These are phyloP conservation scores for Sebastolobus alascanus DNA, from an alignment of 2,797 vertebrate genomes.

Conservation along the genomic window DNA sequence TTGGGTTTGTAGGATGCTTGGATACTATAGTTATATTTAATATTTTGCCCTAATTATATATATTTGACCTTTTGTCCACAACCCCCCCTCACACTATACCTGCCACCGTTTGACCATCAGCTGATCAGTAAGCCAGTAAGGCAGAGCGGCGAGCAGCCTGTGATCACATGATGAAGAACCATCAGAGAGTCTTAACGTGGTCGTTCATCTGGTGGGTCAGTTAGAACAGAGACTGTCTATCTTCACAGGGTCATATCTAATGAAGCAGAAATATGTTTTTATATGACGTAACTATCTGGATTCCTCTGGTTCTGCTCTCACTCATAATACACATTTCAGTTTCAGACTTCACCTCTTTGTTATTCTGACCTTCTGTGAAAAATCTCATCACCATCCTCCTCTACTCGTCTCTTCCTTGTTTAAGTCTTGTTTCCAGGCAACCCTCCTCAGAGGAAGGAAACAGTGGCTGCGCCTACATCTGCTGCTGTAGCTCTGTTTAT, in stretches of 20 bases:
- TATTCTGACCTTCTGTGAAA: constrained; percentile 2
- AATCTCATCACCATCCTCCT: neutral
- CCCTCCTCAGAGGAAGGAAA: constrained; percentile 25
- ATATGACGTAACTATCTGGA: neutral
- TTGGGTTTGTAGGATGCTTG: too few relatives aligned
- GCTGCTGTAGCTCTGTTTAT: constrained; percentile 38
- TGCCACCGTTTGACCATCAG: too few relatives aligned
- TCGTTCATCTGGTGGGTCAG: too few relatives aligned
- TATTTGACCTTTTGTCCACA: neutral
- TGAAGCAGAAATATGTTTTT: neutral
- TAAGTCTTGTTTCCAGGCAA: constrained; percentile 45
- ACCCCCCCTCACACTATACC: too few relatives aligned
- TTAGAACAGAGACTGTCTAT: neutral
- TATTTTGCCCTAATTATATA: neutral
- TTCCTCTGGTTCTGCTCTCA: neutral
- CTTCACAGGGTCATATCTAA: neutral
- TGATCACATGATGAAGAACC: neutral
- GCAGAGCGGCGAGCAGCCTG: too few relatives aligned
- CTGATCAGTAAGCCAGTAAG: too few relatives aligned
- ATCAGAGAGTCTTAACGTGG: neutral
- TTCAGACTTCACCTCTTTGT: constrained; percentile 4
- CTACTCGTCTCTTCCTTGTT: constrained; percentile 11
- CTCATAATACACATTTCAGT: neutral
- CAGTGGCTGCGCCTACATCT: constrained; percentile 7
- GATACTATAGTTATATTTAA: neutral